Evolutionary conservation across 2,888 invertebrate species (phyloP), one percentile per base, ranked within the genome.

Genomic region (Oasisia sp.): DNA sequence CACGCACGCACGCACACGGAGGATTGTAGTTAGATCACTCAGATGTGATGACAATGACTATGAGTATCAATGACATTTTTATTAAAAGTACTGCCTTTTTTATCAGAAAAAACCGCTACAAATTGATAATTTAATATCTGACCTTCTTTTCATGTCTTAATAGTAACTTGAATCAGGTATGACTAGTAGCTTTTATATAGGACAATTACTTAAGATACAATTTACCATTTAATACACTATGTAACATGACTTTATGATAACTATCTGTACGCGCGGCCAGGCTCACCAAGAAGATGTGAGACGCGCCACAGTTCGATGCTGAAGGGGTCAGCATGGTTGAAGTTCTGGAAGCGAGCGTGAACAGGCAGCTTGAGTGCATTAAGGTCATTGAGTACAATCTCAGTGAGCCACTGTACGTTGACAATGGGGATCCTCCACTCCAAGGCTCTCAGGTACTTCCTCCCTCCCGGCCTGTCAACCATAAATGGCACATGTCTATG

Each of bases 391-490:
- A 99, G 97, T 95, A 99, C 97, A 92, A 99, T 97, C 96, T 99
- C 99, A 74, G 98, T 98, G 94, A 99, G 97, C 99, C 99, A 99
- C 94, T 98, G 98, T 0, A 98, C 98, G 95, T 99, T 99, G 0
- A 99, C 99, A 1, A 98, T 97, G 0, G 98, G 98, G 89, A 98
- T 98, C 95, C 97, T 98, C 98, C 98, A 99, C 96, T 99, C 99
- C 91, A 98, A 97, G 0, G 99, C 99, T 94, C 98, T 98, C 93
- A 97, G 97, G 96, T 98, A 98, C 96, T 99, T 99, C 94, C 97
- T 97, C 38, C 99, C 99, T 93, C 98, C 98, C 0, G 98, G 97
- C 94, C 98, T 98, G 95, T 89, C 94, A 94, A 89, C 27, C 89
- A 14, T 7, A 19, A 89, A 38, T 38, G n/a, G 27, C 74, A 74